phyloP scores from a whole-genome alignment of 2,113 vertebrate genomes.

The Progne subis region DNA sequence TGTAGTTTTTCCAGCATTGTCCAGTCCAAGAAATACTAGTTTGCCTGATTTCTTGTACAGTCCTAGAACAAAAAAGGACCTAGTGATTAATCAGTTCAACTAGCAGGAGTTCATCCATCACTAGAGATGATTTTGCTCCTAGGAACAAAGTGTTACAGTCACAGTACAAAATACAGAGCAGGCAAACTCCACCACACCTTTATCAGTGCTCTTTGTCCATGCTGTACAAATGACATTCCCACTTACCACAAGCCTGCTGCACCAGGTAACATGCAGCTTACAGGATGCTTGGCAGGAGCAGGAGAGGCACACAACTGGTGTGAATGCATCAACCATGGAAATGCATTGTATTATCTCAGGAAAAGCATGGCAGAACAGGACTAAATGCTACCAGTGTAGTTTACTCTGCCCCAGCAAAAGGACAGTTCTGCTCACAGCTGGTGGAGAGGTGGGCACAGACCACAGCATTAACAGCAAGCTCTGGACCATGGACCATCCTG shows the following conservation, averaged over 20 bases:
- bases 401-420: not conserved
- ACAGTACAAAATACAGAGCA: not conserved
- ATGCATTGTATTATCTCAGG: not conserved
- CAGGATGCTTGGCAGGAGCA: not conserved
- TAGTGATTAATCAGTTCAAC: not conserved
- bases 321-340: not conserved
- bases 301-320: not conserved
- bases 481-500: not conserved
- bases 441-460: too few species aligned
- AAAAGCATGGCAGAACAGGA: not conserved
- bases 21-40: slow-evolving; percentile 97
- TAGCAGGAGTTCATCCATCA: not conserved
- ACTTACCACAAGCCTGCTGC: not conserved
- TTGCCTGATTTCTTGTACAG: slow-evolving; percentile 98
- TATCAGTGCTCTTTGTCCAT: not conserved
- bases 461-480: not conserved
- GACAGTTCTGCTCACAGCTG: not conserved
- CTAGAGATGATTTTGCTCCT: not conserved
- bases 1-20: slow-evolving; percentile 98
- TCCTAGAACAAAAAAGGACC: slow-evolving; percentile 76
- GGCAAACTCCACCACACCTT: not conserved
- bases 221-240: not conserved
- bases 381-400: not conserved
- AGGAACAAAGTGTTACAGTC: not conserved
- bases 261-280: accelerated